Conservation (phyloP, 2,113 vertebrate species). For the Dicrurus megarhynchus region DNA sequence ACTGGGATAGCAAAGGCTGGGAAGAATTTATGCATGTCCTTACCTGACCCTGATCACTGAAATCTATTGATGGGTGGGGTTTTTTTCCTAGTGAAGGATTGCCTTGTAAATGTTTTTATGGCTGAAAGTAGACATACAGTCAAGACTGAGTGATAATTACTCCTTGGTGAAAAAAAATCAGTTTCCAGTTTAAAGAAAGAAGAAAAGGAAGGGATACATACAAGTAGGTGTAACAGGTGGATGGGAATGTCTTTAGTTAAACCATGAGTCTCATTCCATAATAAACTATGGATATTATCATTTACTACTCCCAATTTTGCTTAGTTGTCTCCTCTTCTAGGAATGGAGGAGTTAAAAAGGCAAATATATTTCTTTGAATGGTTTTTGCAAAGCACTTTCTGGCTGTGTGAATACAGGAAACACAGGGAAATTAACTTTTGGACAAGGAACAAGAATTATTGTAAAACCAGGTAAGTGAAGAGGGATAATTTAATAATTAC, state of each 20-base stretch:
- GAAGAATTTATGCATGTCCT: background rate
- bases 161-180: background rate
- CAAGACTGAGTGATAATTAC: background rate
- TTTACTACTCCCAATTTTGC: background rate
- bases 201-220: background rate
- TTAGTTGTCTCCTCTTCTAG: background rate
- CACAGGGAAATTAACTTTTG: background rate
- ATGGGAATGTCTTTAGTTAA: background rate
- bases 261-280: background rate
- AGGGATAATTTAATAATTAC: background rate
- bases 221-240: background rate
- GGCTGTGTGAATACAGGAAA: background rate
- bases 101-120: background rate
- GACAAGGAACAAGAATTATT: background rate
- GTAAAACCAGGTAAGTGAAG: slow-evolving; percentile 29
- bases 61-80: background rate
- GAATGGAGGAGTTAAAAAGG: background rate
- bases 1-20: background rate
- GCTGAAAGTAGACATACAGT: background rate
- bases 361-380: background rate
- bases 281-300: background rate
- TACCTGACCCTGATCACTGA: background rate
- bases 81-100: background rate
- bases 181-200: background rate
- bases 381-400: background rate